Evolutionary conservation across 2,113 vertebrate genomes (phyloP), one percentile per base, ranked within the genome.

Genomic region (Brachyhypopomus occidentalis): DNA sequence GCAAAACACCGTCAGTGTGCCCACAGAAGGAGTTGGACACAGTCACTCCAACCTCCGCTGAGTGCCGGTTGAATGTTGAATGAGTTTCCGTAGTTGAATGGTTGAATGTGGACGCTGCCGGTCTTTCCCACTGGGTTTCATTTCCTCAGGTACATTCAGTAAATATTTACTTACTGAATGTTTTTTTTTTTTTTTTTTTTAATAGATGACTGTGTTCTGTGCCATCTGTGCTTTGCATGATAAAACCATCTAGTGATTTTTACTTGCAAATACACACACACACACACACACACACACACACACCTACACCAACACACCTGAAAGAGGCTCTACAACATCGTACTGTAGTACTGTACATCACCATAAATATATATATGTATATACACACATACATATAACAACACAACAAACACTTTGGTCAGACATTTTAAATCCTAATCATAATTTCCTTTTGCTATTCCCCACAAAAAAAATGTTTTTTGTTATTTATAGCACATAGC

Each of bases 1-100:
- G 66, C 60, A 25, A 72, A 78, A 71, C 66, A 60, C 36, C 25
- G 52, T 79, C 55, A 59, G 25, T 66, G 52, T 79, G 66, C 52
- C 55, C 11, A 38, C 30, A 71, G 66, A 60, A 71, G 45, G 52
- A 60, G 22, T 52, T 71, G 66, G 56, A 69, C 69, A 58, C 76
- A 30, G 63, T 69, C 36, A 69, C 27, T 36, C 48, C 23, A 78
- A 41, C 11, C 48, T 78, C 76, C 20, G 38, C 38, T 30, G 23
- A 41, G 34, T 19, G 27, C 38, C 64, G 58, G 77, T 16, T 17
- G n/a, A n/a, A 16, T 59, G 8, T 6, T 27, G 60, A 60, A 58
- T 70, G 52, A 71, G 77, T 71, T 60, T 60, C 52, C 7, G 2
- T 60, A 36, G 48, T 8, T 52, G 9, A 52, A 52, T 52, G 45